Percentiles rank a stretch among this genome's conserved stretches.
Conservation (phyloP, 2,888 invertebrate genomes). For the Dione juno region DNA sequence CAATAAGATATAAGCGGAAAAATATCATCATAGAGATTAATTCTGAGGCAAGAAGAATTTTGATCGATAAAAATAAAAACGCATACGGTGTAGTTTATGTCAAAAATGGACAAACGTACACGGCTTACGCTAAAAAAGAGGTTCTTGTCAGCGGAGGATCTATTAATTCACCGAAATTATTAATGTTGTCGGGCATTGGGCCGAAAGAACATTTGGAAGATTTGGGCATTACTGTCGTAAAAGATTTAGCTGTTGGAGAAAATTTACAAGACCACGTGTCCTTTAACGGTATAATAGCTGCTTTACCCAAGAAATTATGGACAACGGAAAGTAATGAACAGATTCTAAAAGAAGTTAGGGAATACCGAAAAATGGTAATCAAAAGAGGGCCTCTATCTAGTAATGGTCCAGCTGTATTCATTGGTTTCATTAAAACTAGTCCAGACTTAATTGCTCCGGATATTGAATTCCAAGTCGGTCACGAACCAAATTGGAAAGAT, state of each 20-base stretch:
- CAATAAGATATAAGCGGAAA: slow-evolving; percentile 80
- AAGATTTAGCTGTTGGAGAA: slow-evolving; percentile 66
- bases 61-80: slow-evolving; percentile 75
- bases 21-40: slow-evolving; percentile 79
- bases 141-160: slow-evolving; percentile 65
- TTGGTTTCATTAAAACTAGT: slow-evolving; percentile 82
- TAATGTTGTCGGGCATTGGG: slow-evolving; percentile 71
- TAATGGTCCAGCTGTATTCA: slow-evolving; percentile 80
- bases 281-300: slow-evolving; percentile 76
- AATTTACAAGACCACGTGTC: slow-evolving; percentile 72
- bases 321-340: slow-evolving; percentile 69
- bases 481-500: slow-evolving; percentile 71
- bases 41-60: slow-evolving; percentile 80
- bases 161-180: slow-evolving; percentile 64
- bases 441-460: slow-evolving; percentile 82
- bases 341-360: slow-evolving; percentile 64
- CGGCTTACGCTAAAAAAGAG: slow-evolving; percentile 64
- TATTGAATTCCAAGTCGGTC: slow-evolving; percentile 84
- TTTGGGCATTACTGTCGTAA: slow-evolving; percentile 56
- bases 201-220: slow-evolving; percentile 60
- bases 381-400: slow-evolving; percentile 78
- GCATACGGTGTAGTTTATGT: slow-evolving; percentile 64
- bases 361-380: slow-evolving; percentile 61
- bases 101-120: slow-evolving; percentile 49
- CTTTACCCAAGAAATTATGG: slow-evolving; percentile 76